A percentile compares a stretch with the other conserved stretches of the same genome.
phyloP scores from a whole-genome alignment of 2,888 invertebrate species.

The Microctonus brassicae region DNA sequence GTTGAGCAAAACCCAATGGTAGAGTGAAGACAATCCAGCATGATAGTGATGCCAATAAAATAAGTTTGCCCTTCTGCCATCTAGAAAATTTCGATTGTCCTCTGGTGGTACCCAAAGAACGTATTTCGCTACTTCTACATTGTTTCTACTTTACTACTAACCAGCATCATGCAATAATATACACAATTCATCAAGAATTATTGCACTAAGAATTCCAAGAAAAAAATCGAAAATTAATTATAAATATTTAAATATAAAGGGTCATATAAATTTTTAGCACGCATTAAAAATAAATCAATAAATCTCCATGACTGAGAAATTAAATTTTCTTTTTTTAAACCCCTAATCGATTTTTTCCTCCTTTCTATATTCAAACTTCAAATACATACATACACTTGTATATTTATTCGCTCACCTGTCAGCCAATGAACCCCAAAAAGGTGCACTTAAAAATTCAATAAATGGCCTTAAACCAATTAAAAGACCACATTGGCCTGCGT shows the following conservation, averaged over 20 bases:
- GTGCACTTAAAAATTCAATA: constrained; percentile 96
- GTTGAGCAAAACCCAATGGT: constrained; percentile 95
- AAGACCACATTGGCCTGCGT: constrained; percentile 93
- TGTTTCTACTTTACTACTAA: constrained; percentile 46
- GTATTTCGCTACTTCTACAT: constrained; percentile 40
- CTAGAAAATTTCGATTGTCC: constrained; percentile 64
- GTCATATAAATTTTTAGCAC: not conserved
- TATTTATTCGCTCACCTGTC: constrained; percentile 75
- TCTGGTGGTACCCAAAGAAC: constrained; percentile 50
- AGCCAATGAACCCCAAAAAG: constrained; percentile 97
- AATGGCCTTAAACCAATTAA: constrained; percentile 97
- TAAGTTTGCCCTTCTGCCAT: constrained; percentile 87
- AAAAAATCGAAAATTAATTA: constrained; percentile 17
- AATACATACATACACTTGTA: not conserved
- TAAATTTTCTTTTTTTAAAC: not conserved
- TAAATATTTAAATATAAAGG: not conserved
- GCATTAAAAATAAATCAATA: not conserved
- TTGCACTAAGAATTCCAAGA: not conserved
- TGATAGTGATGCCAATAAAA: constrained; percentile 90
- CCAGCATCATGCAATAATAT: constrained; percentile 35
- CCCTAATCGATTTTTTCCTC: constrained; percentile 2
- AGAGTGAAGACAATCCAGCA: constrained; percentile 98
- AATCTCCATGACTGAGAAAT: not conserved
- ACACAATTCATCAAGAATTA: not conserved
- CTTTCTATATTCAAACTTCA: not conserved